These are phyloP conservation scores for Diplodus sargus DNA, from an alignment of 2,797 vertebrate species.

Conservation along the genomic window DNA sequence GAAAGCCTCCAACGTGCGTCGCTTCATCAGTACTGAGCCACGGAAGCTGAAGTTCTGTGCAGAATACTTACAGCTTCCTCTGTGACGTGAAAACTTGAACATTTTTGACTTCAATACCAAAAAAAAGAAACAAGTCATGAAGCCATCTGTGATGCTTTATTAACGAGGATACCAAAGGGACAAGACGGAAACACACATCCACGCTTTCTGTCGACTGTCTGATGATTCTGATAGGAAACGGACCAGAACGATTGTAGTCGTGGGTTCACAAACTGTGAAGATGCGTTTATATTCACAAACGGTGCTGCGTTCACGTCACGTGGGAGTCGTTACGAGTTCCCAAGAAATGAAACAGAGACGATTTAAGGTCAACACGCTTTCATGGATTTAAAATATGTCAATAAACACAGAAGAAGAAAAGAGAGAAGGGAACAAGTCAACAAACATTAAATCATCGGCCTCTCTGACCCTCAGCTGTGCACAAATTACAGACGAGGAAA, in stretches of 20 bases:
- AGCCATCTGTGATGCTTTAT: constrained; percentile 36
- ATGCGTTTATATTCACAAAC: not conserved
- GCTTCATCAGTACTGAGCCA: constrained; percentile 48
- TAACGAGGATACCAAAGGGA: constrained; percentile 67
- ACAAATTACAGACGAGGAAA: too few species aligned
- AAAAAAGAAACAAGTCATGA: not conserved
- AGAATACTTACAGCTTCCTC: not conserved
- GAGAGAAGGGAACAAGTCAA: too few species aligned
- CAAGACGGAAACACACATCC: not conserved
- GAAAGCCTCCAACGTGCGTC: constrained; percentile 11
- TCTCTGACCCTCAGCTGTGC: too few species aligned
- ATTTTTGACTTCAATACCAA: constrained; percentile 27
- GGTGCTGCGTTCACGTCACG: not conserved
- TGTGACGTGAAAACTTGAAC: constrained; percentile 13
- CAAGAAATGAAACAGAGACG: too few species aligned
- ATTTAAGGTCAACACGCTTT: too few species aligned
- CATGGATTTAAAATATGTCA: too few species aligned
- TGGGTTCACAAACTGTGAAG: not conserved
- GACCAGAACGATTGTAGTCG: constrained; percentile 7
- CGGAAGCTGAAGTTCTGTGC: constrained; percentile 8
- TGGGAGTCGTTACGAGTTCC: not conserved
- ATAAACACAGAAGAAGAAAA: too few species aligned
- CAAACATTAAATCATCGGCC: too few species aligned
- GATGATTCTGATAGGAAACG: not conserved
- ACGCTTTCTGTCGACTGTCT: not conserved